Evolutionary conservation across 2,797 vertebrate species (phyloP), one percentile per base, ranked within the genome.

Genomic region (Mycteria americana): DNA sequence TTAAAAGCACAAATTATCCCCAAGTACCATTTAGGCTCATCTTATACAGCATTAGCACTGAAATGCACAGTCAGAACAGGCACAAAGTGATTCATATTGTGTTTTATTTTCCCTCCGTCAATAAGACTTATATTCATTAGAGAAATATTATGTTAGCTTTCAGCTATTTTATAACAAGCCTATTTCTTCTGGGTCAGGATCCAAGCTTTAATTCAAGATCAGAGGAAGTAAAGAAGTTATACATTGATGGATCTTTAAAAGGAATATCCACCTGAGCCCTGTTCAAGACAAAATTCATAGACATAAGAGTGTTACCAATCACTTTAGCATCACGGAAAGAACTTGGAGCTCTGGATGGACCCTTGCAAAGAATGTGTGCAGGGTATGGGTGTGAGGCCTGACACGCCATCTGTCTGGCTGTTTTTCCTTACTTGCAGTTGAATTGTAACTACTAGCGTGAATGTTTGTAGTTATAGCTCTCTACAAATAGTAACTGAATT

Each of bases 1-100:
- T 95, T 70, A 92, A 92, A 95, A 82, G 30, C 59, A 93, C 69
- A 91, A 82, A 92, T 89, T 96, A 92, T 85, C 13, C 37, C 24
- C 30, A 74, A 89, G 70, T 70, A 64, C 45, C 22, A 9, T 56
- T 94, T 48, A 78, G 43, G 33, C 28, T 93, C 88, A 50, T 79
- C 72, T 86, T 83, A n/a, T 73, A 48, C 50, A 76, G 43, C 39
- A 70, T 94, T 82, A 92, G 45, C 48, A 53, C 51, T 89, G 74
- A 89, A 95, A 80, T 48, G 51, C 37, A 41, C 39, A 76, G 73
- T 48, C 68, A 87, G 53, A 94, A 69, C 56, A 72, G 80, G 59
- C 78, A 78, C 33, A 83, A 88, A 89, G 80, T 70, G 53, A 92
- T 86, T 92, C 23, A 63, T 70, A 33, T 5, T 51, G 25, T 88